phyloP scores from a whole-genome alignment of 2,797 vertebrate genomes.

The Gallirallus australis region DNA sequence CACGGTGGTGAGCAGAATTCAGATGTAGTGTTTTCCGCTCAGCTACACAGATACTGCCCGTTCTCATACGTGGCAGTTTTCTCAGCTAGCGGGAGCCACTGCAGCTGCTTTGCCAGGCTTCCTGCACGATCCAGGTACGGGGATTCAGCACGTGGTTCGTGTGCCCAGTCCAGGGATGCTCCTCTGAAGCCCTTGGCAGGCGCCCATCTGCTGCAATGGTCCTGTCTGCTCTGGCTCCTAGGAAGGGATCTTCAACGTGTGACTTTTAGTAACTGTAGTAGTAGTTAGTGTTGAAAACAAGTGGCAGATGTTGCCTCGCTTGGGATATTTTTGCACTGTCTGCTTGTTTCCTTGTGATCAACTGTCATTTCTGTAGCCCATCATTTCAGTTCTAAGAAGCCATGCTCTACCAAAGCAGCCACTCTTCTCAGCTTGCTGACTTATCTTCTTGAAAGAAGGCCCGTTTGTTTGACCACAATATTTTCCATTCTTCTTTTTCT shows the following conservation, averaged over 20 bases:
- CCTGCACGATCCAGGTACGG: background rate
- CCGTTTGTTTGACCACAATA: slow-evolving; percentile 40
- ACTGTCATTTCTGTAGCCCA: background rate
- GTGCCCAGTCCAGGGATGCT: background rate
- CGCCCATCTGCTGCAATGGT: background rate
- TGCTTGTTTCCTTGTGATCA: background rate
- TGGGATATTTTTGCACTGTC: background rate
- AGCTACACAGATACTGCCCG: background rate
- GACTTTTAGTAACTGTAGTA: background rate
- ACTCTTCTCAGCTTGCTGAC: background rate
- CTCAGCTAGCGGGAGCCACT: background rate
- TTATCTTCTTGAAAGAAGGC: slow-evolving; percentile 26
- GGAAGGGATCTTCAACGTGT: background rate
- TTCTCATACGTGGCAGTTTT: fast-evolving
- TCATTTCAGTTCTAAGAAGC: background rate
- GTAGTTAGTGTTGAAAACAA: background rate
- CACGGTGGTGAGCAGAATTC: background rate
- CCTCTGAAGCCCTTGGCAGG: background rate
- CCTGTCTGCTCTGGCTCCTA: background rate
- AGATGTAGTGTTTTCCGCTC: background rate
- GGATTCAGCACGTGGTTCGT: background rate
- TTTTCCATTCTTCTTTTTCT: slow-evolving; percentile 30
- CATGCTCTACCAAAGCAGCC: background rate
- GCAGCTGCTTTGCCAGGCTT: background rate
- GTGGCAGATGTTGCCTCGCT: background rate